Evolutionary conservation across 2,797 vertebrate species (phyloP), one percentile per base, ranked within the genome.

Genomic region (Cichlasoma orientale): DNA sequence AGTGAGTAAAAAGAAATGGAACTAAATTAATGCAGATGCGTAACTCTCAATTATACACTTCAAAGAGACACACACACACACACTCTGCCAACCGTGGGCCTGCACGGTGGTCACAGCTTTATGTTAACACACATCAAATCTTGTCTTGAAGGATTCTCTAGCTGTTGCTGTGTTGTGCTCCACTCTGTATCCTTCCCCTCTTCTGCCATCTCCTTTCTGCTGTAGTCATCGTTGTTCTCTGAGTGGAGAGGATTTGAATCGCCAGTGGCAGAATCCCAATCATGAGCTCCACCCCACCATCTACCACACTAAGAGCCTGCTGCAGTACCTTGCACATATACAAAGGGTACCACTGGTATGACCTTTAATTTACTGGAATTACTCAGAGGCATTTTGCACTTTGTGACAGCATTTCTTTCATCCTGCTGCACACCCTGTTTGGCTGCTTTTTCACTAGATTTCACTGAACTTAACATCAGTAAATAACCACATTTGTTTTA

Each of bases 221-320:
- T 93, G 3, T 84, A 99, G 98, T 92, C 97, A 99, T 90, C 97
- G 98, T 81, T 99, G 98, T 91, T 99, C 98, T 92, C 95, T 99
- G 94, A 99, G 98, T 91, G 98, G 98, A 85, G 98, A 99, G 92
- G 98, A 99, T 94, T 95, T 99, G 93, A 99, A 99, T 91, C 96
- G 98, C 79, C 98, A 99, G 88, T 99, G 98, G 98, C 97, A 97
- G 95, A 97, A 91, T 90, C 98, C 98, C 91, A 98, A 95, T 92
- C 94, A 93, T 69, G 98, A 99, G 88, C 96, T 99, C 63, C 98
- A 99, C 92, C 98, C 98, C 75, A 99, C 98, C 82, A 97, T 99
- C 95, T 99, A 96, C 95, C 97, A 99, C 86, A 96, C 98, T 82
- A 99, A 99, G 93, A 96, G 98, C 80, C 95, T 99, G 84, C 95